Base-by-base conservation (phyloP, 1,140 invertebrate species). In the Cotesia typhae region DNA sequence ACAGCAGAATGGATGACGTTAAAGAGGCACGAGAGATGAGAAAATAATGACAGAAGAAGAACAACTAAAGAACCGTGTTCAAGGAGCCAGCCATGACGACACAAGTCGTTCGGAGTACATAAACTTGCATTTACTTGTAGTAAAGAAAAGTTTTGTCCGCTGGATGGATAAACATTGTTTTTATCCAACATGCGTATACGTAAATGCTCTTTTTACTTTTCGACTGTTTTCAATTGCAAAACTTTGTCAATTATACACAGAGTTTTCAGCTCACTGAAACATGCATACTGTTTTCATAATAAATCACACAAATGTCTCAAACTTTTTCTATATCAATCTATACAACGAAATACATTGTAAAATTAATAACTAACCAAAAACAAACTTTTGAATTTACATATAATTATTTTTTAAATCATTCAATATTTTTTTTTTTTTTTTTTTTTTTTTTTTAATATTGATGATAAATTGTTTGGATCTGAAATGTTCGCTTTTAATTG, bases 141-240 rank as follows among this genome's bases (percentile, higher is more conserved):
- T 60, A 66, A 74, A 67, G 63, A 66, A 67, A 71, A 71, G 38
- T 60, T 63, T 70, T 74, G 28, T 74, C 52, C n/a, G 28, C 61
- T 66, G 41, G 51, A 53, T 66, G 41, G 51, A 53, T 67, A 51
- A 67, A 67, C 71, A 38, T 72, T 37, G 38, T 67, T 59, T 51
- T 60, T 6, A 53, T 57, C 69, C 63, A 74, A 68, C 61, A 68
- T 65, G 67, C 63, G 63, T 59, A 28, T 60, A 74, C 70, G 72
- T 74, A 74, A 74, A 74, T 74, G 68, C 70, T 70, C 69, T 47
- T 12, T 7, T 53, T 66, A 17, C 41, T 38, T 14, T 66, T 52
- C 5, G 7, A 38, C 14, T 66, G 5, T 37, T 53, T 66, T 14
- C 64, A 66, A 66, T 66, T 66, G 37, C 64, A 66, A 9, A 66